A percentile compares a stretch with the other conserved stretches of the same genome.
These are phyloP conservation scores for Montifringilla adamsi DNA, from an alignment of 2,113 vertebrate species.

Conservation along the genomic window DNA sequence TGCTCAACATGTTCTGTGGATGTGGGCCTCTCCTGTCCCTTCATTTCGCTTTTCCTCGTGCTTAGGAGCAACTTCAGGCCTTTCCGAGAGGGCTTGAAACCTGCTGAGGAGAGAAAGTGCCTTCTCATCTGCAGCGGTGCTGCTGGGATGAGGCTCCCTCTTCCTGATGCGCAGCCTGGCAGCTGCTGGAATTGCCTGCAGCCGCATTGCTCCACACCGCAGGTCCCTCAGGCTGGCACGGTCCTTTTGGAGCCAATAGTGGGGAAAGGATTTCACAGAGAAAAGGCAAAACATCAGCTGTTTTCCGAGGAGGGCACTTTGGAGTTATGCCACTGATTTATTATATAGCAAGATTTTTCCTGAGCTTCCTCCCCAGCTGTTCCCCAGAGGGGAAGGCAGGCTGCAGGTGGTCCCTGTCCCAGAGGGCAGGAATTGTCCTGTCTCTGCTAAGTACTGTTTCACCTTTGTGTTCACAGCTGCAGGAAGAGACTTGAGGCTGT, in stretches of 20 bases:
- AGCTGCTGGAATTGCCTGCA: not conserved
- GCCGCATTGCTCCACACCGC: not conserved
- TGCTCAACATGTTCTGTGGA: not conserved
- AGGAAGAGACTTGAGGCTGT: not conserved
- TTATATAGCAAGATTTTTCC: not conserved
- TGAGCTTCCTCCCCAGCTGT: not conserved
- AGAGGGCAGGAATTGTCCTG: not conserved
- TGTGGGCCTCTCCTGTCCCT: not conserved
- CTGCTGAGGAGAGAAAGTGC: conserved; percentile 27
- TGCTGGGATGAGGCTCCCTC: not conserved
- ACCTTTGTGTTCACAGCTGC: not conserved
- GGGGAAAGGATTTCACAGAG: not conserved
- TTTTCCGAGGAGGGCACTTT: accelerated
- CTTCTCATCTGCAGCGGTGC: conserved; percentile 14
- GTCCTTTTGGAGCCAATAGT: accelerated
- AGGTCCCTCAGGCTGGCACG: accelerated
- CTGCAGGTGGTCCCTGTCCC: not conserved
- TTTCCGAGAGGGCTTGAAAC: not conserved
- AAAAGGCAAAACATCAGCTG: not conserved
- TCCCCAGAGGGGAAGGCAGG: not conserved
- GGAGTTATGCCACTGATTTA: not conserved
- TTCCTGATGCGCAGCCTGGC: not conserved
- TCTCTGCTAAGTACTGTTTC: not conserved
- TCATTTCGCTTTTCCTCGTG: accelerated
- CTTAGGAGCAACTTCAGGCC: not conserved